Percentiles rank a stretch among this genome's conserved stretches.
Conservation (phyloP, 1,140 invertebrate species). For the Acromyrmex heyeri region DNA sequence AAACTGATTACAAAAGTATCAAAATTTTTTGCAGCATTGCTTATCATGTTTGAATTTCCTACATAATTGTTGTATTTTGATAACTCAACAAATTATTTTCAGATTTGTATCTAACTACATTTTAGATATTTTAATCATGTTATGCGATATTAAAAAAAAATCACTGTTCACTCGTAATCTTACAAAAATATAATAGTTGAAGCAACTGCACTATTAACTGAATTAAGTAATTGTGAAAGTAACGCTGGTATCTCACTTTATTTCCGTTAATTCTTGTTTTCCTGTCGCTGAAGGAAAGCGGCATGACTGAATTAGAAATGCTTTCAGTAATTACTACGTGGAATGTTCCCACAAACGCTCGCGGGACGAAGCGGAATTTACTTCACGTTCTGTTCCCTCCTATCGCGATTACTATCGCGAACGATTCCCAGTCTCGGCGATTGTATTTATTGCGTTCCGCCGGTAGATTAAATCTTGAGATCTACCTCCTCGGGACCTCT, state of each 20-base stretch:
- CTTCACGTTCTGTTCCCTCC: neutral
- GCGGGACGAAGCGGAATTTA: neutral
- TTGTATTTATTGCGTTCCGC: neutral
- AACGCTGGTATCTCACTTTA: neutral
- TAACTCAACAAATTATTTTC: too few relatives aligned
- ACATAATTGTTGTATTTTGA: too few relatives aligned
- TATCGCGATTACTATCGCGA: slow-evolving; percentile 25
- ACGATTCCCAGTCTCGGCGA: slow-evolving; percentile 21
- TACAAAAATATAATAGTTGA: slow-evolving; percentile 9
- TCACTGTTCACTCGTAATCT: too few relatives aligned
- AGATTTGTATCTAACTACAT: too few relatives aligned
- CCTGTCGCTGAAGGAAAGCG: neutral
- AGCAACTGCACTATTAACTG: neutral
- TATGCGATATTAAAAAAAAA: neutral
- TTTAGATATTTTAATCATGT: too few relatives aligned
- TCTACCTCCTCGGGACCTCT: neutral
- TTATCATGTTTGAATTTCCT: too few relatives aligned
- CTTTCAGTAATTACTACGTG: slow-evolving; percentile 7
- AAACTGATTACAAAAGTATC: too few relatives aligned
- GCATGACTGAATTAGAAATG: neutral
- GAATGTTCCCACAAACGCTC: slow-evolving; percentile 9
- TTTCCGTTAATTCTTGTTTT: neutral
- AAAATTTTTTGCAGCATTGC: too few relatives aligned
- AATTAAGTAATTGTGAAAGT: slow-evolving; percentile 11
- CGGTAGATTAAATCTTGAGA: slow-evolving; percentile 41